Percentiles rank a stretch among this genome's conserved stretches.
These are phyloP conservation scores for Sardinella longiceps DNA, from an alignment of 2,797 vertebrate genomes.

Conservation along the genomic window DNA sequence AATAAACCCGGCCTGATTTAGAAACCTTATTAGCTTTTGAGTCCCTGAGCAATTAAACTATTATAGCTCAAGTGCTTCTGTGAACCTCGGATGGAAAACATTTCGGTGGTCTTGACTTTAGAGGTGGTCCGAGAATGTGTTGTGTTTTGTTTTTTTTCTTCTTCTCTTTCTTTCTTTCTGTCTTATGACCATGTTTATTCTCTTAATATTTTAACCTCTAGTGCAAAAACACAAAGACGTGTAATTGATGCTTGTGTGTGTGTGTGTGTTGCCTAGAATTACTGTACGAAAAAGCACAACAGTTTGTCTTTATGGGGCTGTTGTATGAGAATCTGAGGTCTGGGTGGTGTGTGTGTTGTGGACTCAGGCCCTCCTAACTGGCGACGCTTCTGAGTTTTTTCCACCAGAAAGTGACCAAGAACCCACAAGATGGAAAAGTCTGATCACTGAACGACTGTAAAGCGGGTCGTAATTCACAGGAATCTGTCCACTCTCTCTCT, in stretches of 20 bases:
- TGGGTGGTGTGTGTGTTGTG: background rate
- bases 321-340: background rate
- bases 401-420: slow-evolving; percentile 12
- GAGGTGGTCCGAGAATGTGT: slow-evolving; percentile 73
- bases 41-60: slow-evolving; percentile 84
- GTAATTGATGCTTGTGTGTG: slow-evolving; percentile 47
- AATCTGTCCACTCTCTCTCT: slow-evolving; percentile 18
- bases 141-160: slow-evolving; percentile 32
- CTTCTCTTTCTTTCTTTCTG: slow-evolving; percentile 40
- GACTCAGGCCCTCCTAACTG: background rate
- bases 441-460: background rate
- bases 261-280: slow-evolving; percentile 39
- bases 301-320: slow-evolving; percentile 38
- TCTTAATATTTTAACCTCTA: slow-evolving; percentile 51
- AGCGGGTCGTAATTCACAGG: background rate
- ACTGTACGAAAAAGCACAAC: slow-evolving; percentile 36
- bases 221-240: slow-evolving; percentile 48
- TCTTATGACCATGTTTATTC: slow-evolving; percentile 6
- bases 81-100: slow-evolving; percentile 77
- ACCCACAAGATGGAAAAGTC: slow-evolving; percentile 24
- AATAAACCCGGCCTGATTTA: slow-evolving; percentile 84
- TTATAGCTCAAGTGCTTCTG: slow-evolving; percentile 81
- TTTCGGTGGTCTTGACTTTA: slow-evolving; percentile 81
- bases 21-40: slow-evolving; percentile 85
- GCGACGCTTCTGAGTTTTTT: background rate